phyloP scores from a whole-genome alignment of 2,888 invertebrate genomes.

The Rambutsinella grinnellia region DNA sequence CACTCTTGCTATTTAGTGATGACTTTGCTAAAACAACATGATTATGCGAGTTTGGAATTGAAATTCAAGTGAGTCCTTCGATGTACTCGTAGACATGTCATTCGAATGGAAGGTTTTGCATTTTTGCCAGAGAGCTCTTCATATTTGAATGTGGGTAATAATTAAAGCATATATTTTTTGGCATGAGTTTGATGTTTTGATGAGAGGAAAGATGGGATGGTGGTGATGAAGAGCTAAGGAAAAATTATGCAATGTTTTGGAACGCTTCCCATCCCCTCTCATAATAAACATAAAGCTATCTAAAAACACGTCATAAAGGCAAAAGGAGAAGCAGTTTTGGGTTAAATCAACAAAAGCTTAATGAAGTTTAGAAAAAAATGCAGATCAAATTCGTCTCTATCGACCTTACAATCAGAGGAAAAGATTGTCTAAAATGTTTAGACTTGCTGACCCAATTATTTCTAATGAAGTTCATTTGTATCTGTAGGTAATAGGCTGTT shows the following conservation, averaged over 20 bases:
- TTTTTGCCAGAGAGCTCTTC: too few relatives aligned
- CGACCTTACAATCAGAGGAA: background rate
- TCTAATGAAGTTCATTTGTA: background rate
- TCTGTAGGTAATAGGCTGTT: background rate
- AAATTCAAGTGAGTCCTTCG: too few relatives aligned
- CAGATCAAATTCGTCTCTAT: background rate
- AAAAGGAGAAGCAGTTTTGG: conserved; percentile 12
- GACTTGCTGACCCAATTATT: background rate
- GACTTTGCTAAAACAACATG: too few relatives aligned
- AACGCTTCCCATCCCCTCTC: conserved; percentile 39
- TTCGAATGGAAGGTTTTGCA: too few relatives aligned
- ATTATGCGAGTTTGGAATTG: too few relatives aligned
- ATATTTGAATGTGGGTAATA: too few relatives aligned
- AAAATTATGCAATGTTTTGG: conserved; percentile 33
- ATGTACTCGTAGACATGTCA: too few relatives aligned
- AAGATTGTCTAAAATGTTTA: background rate
- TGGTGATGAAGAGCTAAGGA: background rate
- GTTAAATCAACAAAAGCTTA: conserved; percentile 41
- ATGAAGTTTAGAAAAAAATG: conserved; percentile 12
- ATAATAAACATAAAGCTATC: too few relatives aligned
- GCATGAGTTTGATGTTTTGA: conserved; percentile 27
- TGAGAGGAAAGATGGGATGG: too few relatives aligned
- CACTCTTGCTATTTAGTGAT: too few relatives aligned
- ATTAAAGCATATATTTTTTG: conserved; percentile 30
- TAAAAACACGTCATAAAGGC: too few relatives aligned